phyloP scores from a whole-genome alignment of 1,140 invertebrate species.

The Ceratina calcarata region DNA sequence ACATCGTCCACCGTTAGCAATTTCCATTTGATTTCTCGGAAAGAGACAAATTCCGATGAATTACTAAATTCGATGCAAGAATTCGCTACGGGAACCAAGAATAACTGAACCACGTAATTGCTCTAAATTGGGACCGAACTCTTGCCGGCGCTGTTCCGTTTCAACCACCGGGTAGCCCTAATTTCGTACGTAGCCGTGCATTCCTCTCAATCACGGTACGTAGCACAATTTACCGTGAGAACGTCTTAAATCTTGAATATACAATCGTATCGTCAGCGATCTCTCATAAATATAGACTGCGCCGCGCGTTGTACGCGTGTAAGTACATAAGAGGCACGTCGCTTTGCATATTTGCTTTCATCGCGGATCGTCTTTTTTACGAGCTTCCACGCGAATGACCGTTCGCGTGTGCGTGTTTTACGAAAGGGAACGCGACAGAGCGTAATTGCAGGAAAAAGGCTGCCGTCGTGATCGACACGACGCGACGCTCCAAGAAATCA shows the following conservation, averaged over 20 bases:
- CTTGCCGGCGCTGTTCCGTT: no score
- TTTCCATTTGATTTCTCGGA: no score
- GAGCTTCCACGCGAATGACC: not conserved
- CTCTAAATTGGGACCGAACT: not conserved
- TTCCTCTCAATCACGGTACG: not conserved
- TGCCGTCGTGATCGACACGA: not conserved
- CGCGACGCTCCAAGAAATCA: conserved; percentile 5
- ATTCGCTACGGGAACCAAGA: not conserved
- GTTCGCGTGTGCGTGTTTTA: not conserved
- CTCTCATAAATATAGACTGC: not conserved
- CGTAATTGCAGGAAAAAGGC: conserved; percentile 21
- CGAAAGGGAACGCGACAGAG: not conserved
- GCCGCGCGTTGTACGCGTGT: no score
- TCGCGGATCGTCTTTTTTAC: not conserved
- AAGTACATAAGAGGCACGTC: no score
- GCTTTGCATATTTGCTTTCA: not conserved
- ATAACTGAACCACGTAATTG: not conserved
- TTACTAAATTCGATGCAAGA: no score
- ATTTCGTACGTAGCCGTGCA: not conserved
- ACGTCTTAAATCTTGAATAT: not conserved
- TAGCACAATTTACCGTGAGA: not conserved
- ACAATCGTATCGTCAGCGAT: not conserved
- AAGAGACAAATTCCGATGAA: no score
- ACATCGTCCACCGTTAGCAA: not conserved
- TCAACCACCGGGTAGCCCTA: not conserved